Conservation (phyloP, 2,888 invertebrate species). For the Mythimna vitellina region DNA sequence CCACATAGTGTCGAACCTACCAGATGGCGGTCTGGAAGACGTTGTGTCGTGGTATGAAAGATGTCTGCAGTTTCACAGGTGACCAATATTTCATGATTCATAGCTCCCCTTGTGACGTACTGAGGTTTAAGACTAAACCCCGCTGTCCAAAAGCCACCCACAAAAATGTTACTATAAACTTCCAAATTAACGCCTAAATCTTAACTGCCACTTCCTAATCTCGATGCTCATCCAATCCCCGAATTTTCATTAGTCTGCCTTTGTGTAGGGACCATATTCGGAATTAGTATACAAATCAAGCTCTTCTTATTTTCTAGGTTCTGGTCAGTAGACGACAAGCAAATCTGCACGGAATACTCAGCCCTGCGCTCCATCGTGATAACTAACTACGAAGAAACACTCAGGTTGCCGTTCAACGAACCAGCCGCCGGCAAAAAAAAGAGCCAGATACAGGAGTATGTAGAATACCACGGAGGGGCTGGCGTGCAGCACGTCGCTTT, state of each 20-base stretch:
- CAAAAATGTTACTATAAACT: too few relatives aligned
- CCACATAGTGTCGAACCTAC: constrained; percentile 99
- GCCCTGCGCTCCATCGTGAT: constrained; percentile 99
- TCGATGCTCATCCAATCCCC: too few relatives aligned
- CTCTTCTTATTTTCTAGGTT: constrained; percentile 89
- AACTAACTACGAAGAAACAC: constrained; percentile 99
- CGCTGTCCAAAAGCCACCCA: too few relatives aligned
- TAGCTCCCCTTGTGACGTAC: neutral
- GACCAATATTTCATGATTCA: constrained; percentile 4
- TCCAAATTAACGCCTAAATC: too few relatives aligned
- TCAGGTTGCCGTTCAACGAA: constrained; percentile 99
- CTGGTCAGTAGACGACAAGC: constrained; percentile 99
- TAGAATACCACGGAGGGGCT: constrained; percentile 99
- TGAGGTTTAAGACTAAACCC: too few relatives aligned
- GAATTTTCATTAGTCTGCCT: too few relatives aligned
- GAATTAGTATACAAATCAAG: neutral
- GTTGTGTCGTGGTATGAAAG: constrained; percentile 96
- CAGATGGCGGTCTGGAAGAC: constrained; percentile 96
- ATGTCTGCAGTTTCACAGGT: constrained; percentile 91
- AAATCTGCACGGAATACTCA: constrained; percentile 98
- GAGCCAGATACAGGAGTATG: constrained; percentile 99
- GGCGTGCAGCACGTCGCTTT: constrained; percentile 99
- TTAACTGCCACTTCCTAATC: too few relatives aligned
- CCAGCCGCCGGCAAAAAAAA: constrained; percentile 98
- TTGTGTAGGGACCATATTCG: too few relatives aligned